Evolutionary conservation across 2,888 invertebrate genomes (phyloP).

Genomic region (Vanessa cardui): DNA sequence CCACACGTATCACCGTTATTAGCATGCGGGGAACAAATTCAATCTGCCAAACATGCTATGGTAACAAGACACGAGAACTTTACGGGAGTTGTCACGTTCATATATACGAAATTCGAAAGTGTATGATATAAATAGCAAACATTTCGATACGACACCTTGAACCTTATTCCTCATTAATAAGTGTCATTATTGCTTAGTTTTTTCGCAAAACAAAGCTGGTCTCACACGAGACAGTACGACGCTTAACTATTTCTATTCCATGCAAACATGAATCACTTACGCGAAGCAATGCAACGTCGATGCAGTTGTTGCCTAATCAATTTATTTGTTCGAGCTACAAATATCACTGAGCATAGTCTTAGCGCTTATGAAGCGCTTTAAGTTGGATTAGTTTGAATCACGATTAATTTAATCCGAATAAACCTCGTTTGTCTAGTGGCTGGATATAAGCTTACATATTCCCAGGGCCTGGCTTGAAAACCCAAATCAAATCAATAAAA

Average conservation of each 20-base stretch:
- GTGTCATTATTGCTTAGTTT: conserved; percentile 38
- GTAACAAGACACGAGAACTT: conserved; percentile 72
- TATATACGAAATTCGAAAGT: conserved; percentile 46
- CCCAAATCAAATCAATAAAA: no score
- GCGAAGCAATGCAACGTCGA: conserved; percentile 48
- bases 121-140: conserved; percentile 49
- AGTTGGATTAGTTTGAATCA: background rate
- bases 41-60: conserved; percentile 71
- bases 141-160: conserved; percentile 29
- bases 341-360: conserved; percentile 24
- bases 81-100: conserved; percentile 65
- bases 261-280: conserved; percentile 62
- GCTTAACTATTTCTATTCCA: conserved; percentile 61
- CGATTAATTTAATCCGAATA: background rate
- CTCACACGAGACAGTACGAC: conserved; percentile 47
- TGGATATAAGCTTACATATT: no score
- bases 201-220: conserved; percentile 40
- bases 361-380: background rate
- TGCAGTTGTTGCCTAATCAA: conserved; percentile 54
- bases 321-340: conserved; percentile 37
- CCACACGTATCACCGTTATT: conserved; percentile 63
- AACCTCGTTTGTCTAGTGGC: no score
- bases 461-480: no score
- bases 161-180: conserved; percentile 44
- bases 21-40: conserved; percentile 76